Evolutionary conservation across 23 tunicate genomes (phyloP), one percentile per base, ranked within the genome.

Genomic region (Clavelina lepadiformis): DNA sequence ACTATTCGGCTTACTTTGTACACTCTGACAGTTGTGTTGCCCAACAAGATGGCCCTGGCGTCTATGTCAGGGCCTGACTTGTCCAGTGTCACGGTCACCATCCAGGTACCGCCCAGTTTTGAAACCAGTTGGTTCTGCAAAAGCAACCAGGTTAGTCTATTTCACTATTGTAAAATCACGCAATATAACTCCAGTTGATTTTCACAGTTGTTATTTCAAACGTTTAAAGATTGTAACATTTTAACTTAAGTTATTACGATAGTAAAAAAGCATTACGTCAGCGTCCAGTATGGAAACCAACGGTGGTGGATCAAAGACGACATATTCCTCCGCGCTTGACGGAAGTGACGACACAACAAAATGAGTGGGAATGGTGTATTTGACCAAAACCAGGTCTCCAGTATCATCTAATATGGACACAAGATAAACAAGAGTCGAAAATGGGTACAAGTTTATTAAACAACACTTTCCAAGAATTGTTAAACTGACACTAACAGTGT

Each of bases 41-140:
- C 84, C 1, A 28, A 20, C 46, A 67, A 35, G 32, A 24, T 8
- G 0, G 84, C 84, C 13, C 3, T 24, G 23, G 56, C 5, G 49
- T 78, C 75, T 11, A 66, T 71, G 8, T 65, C 34, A 13, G 35
- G 15, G 31, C 55, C 66, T 5, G 69, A 13, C 35, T 31, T 68
- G 56, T 71, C 86, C 20, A 82, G 32, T 18, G 67, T 28, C 29
- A 82, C 75, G 15, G 41, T 56, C 19, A 73, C 79, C 47, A 41
- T 53, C 65, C 70, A 82, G 2, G 7, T 27, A 19, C 69, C 80
- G 13, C 69, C 80, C 44, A 82, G 65, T 2, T 71, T 65, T 31
- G 72, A 31, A 26, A 80, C 86, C 1, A 49, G 37, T 2, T 46
- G 24, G 6, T 59, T 72, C 86, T 80, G n/a, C n/a, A n/a, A n/a